Base-by-base conservation (phyloP, 1,140 invertebrate genomes). In the Brachionus rotundiformis region DNA sequence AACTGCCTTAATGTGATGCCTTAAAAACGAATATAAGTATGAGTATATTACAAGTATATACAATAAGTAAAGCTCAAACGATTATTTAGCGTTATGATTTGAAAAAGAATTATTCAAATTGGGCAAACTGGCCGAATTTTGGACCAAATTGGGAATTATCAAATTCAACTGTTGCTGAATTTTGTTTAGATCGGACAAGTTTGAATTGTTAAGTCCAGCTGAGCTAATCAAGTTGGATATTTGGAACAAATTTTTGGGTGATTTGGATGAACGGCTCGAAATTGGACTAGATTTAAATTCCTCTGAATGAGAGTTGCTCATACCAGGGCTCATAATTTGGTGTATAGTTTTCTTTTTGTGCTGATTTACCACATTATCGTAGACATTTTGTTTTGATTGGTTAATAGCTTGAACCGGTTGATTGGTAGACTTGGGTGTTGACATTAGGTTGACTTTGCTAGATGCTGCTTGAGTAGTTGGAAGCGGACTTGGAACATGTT, bases 201-300 rank as follows among this genome's bases (percentile, higher is more conserved):
- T 10, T 13, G 39, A 41, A 13, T 41, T 41, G 39, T 10, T 4
- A 10, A 41, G 11, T 13, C 36, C 25, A 41, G 23, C 19, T 25
- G 19, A 41, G 19, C 10, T 44, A n/a, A 73, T 73, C 41, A 73
- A 73, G 44, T 44, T 73, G 5, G 68, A 41, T 27, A 73, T 73
- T 73, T 73, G 68, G 44, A 44, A 44, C 19, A 73, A 41, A 73
- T 73, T 73, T 27, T 73, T 36, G 3, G 68, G 68, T 27, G 39
- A 73, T 27, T 73, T 73, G 11, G 36, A 25, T 44, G 36, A 8
- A 16, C 33, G 63, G 8, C 29, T 68, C 36, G 61, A 13, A 63
- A 29, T 63, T 33, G 27, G 63, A 73, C 19, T 47, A 23, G 33
- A 6, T 19, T 10, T 41, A 8, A 73, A 47, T 27, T 73, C 68